phyloP scores from a whole-genome alignment of 2,113 vertebrate species.

The Protobothrops mucrosquamatus region DNA sequence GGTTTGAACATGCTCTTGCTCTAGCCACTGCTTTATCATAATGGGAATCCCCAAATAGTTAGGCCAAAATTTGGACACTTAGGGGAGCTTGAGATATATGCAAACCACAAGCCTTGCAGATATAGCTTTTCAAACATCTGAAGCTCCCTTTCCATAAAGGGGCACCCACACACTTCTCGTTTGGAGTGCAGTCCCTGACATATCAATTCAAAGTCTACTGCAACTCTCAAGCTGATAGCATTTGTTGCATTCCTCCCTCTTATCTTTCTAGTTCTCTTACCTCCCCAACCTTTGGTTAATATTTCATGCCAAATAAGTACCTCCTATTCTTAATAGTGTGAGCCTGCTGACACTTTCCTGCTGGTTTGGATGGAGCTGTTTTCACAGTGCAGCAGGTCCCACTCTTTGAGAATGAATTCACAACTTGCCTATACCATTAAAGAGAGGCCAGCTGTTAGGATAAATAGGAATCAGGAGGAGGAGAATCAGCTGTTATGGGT shows the following conservation, averaged over 20 bases:
- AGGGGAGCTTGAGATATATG: neutral
- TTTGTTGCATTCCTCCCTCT: neutral
- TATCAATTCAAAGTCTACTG: neutral
- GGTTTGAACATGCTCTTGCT: too few species aligned
- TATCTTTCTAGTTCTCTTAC: neutral
- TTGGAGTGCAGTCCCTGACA: neutral
- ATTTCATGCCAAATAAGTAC: neutral
- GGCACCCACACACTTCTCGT: neutral
- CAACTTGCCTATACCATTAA: neutral
- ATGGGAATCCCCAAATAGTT: too few species aligned
- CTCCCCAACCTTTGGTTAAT: neutral
- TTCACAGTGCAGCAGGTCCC: neutral
- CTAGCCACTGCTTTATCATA: too few species aligned
- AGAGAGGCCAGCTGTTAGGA: neutral
- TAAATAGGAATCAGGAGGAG: neutral
- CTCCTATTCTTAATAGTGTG: neutral
- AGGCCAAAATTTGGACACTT: neutral
- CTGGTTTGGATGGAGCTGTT: neutral
- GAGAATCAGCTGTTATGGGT: neutral
- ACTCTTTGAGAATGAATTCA: neutral
- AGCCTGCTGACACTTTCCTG: neutral
- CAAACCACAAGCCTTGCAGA: neutral
- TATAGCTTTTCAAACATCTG: neutral
- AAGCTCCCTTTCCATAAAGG: neutral
- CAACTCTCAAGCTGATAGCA: neutral